These are phyloP conservation scores for Frieseomelitta varia DNA, from an alignment of 1,140 invertebrate genomes.

Conservation along the genomic window DNA sequence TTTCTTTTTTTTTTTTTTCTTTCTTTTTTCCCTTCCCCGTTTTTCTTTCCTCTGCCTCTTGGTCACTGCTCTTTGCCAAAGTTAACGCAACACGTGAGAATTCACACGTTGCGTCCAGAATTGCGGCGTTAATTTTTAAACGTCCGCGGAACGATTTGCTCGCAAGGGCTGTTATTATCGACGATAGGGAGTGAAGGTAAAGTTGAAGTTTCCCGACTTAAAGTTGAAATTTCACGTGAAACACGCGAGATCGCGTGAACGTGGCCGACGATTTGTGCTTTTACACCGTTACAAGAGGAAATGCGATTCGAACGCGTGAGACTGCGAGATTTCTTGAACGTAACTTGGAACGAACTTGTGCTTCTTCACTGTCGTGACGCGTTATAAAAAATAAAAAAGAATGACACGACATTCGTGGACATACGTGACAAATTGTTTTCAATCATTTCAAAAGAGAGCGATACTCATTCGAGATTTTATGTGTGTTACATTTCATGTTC, in stretches of 20 bases:
- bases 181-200: not conserved
- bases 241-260: constrained; percentile 9
- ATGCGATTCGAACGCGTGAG: not conserved
- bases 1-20: no score
- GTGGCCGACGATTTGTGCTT: not conserved
- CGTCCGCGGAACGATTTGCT: not conserved
- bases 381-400: no score
- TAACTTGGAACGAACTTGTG: not conserved
- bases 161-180: constrained; percentile 9
- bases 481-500: no score
- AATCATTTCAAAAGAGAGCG: no score
- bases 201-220: constrained; percentile 14
- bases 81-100: not conserved
- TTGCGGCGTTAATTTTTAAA: not conserved
- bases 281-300: not conserved
- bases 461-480: no score
- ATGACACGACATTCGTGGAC: not conserved
- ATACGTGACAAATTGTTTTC: no score
- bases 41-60: no score
- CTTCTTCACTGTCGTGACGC: no score
- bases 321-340: not conserved
- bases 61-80: not conserved
- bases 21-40: no score
- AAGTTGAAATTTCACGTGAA: not conserved
- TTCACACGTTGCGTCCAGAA: not conserved